Conservation (phyloP, 2,797 vertebrate species). For the Schizothorax lantsangensis region DNA sequence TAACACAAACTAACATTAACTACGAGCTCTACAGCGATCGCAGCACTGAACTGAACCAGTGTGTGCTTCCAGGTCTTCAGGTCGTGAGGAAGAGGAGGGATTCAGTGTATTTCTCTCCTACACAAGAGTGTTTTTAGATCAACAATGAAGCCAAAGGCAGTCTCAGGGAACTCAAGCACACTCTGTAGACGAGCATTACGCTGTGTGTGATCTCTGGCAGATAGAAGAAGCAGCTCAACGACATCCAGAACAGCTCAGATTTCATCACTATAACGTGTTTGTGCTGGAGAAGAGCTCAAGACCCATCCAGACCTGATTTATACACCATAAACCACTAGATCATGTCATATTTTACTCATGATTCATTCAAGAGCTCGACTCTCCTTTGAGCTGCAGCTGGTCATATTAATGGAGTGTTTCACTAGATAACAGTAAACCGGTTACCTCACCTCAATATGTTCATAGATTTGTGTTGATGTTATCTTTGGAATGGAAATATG, state of each 20-base stretch:
- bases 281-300: neutral
- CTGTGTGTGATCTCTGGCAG: conserved; percentile 62
- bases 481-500: too few relatives aligned
- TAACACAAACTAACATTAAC: neutral
- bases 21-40: neutral
- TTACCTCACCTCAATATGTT: too few relatives aligned
- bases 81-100: neutral
- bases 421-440: too few relatives aligned
- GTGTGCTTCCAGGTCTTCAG: neutral
- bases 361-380: too few relatives aligned
- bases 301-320: neutral
- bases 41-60: neutral
- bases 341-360: neutral
- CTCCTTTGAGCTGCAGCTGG: too few relatives aligned
- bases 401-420: too few relatives aligned
- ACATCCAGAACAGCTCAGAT: conserved; percentile 28
- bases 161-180: conserved; percentile 34
- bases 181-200: conserved; percentile 54
- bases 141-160: conserved; percentile 62
- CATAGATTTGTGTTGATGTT: too few relatives aligned
- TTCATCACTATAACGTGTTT: neutral
- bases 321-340: neutral
- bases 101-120: neutral
- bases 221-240: conserved; percentile 43
- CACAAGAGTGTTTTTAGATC: conserved; percentile 47